Conservation (phyloP, 2,113 vertebrate species). For the Pteronura brasiliensis region DNA sequence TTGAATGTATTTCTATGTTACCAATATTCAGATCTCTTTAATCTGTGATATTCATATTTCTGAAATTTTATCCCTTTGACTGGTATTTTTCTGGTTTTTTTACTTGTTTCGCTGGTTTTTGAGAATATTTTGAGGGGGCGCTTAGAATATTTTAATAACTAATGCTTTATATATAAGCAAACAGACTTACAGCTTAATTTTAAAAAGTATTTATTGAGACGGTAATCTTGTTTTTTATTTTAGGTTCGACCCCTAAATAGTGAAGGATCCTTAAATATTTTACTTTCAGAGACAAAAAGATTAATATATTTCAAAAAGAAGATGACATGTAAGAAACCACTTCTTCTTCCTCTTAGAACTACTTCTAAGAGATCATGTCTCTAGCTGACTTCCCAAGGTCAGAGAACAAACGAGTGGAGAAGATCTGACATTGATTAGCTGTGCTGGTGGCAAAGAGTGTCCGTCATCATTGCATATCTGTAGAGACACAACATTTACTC, state of each 20-base stretch:
- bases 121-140: not conserved
- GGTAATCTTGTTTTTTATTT: slow-evolving; percentile 38
- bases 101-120: not conserved
- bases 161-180: not conserved
- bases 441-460: not conserved
- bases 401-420: not conserved
- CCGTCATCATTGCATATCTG: not conserved
- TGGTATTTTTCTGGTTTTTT: not conserved
- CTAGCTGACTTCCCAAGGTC: not conserved
- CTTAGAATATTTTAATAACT: not conserved
- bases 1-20: not conserved
- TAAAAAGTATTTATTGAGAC: not conserved
- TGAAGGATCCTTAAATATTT: slow-evolving; percentile 93
- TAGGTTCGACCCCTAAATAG: slow-evolving; percentile 93
- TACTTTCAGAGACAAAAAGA: slow-evolving; percentile 91
- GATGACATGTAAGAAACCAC: slow-evolving; percentile 88
- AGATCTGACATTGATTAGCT: rapidly evolving
- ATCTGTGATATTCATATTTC: not conserved
- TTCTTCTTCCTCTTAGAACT: not conserved
- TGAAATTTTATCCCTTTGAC: not conserved
- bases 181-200: not conserved
- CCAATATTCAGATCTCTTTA: not conserved
- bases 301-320: slow-evolving; percentile 97
- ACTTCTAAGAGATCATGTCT: not conserved
- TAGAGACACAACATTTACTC: not conserved